Base-by-base conservation (phyloP, 2,888 invertebrate genomes). In the Emmelina monodactyla region DNA sequence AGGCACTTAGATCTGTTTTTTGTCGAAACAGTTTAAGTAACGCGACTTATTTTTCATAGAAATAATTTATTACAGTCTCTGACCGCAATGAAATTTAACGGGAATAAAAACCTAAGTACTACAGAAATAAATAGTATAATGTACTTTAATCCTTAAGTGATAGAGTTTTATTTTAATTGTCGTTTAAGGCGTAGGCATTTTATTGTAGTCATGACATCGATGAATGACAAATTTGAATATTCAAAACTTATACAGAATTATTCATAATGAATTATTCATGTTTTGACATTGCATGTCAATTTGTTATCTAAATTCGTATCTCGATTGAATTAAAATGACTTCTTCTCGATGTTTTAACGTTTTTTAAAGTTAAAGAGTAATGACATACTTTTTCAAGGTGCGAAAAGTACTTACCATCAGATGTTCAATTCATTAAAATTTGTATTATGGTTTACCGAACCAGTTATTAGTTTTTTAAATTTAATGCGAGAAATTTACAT, bases 51-150 rank as follows among this genome's bases (percentile, higher is more conserved):
- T 40, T 37, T 40, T 32, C 16, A 41, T 46, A 45, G 46, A 47
- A 52, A 57, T 59, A 57, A 61, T 59, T 61, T 53, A 61, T 55
- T 49, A 47, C 50, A 48, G 56, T 51, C 53, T 59, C 58, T 58
- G 60, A 59, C 57, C 62, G 55, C 53, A 55, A 37, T 33, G 28
- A 14, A 16, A 22, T 10, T 10, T 32, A 6, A 28, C 29, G 16
- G 14, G 12, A 9, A 33, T 32, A 40, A 39, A 5, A 29, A 2
- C 12, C 19, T 37, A 45, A 39, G 28, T 38, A 16, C 22, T 22
- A 13, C n/a, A n/a, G n/a, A n/a, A n/a, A n/a, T n/a, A n/a, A n/a
- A n/a, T n/a, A n/a, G n/a, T 25, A n/a, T 25, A 3, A 5, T 19
- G 19, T 9, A 19, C 19, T 19, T 6, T 19, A 19, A 11, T n/a